These are phyloP conservation scores for Perognathus longimembris DNA, from an alignment of 2,113 vertebrate species.

Conservation along the genomic window DNA sequence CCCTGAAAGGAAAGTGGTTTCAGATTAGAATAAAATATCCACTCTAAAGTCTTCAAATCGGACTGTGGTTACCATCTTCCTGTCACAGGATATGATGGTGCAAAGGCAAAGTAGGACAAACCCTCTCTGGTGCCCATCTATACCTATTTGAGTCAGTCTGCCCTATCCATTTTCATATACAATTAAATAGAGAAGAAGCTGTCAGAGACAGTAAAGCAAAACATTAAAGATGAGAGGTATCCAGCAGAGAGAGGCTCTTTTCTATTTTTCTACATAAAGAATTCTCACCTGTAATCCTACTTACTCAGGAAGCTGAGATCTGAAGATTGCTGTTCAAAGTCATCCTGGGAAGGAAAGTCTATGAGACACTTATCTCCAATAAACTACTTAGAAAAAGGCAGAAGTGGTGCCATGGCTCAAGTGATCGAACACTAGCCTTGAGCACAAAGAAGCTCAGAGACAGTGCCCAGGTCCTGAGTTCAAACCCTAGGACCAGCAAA, in stretches of 20 bases:
- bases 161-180: neutral
- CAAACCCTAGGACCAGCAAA: too few species aligned
- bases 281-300: too few species aligned
- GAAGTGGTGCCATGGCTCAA: too few species aligned
- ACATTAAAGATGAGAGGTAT: neutral
- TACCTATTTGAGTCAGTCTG: slow-evolving; percentile 21
- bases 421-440: too few species aligned
- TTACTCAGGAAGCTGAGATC: too few species aligned
- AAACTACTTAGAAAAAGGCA: too few species aligned
- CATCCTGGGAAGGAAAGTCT: too few species aligned
- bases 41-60: slow-evolving; percentile 48
- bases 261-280: slow-evolving; percentile 23
- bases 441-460: too few species aligned
- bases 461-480: too few species aligned
- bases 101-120: neutral
- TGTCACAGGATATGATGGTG: neutral
- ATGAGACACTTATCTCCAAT: too few species aligned
- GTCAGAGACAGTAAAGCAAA: neutral
- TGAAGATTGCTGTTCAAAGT: too few species aligned
- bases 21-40: neutral
- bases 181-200: slow-evolving; percentile 24
- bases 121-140: neutral
- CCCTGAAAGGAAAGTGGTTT: slow-evolving; percentile 20
- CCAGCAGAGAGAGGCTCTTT: neutral
- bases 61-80: slow-evolving; percentile 14